phyloP scores from a whole-genome alignment of 2,797 vertebrate species.

The Erpetoichthys calabaricus region DNA sequence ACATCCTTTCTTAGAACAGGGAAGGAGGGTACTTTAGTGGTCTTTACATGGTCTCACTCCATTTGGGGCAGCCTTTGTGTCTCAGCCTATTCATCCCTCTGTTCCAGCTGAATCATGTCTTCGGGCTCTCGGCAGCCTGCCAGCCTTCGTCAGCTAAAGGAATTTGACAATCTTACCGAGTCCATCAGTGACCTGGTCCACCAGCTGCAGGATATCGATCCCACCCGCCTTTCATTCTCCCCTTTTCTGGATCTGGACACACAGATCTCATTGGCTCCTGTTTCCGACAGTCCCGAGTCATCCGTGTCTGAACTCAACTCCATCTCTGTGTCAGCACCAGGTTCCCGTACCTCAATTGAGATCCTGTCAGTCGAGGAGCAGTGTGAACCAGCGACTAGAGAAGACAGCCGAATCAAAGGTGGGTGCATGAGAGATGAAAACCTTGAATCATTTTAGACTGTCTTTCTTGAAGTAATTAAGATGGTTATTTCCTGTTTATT shows the following conservation, averaged over 20 bases:
- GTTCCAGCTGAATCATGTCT: constrained; percentile 42
- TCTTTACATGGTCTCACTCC: too few species aligned
- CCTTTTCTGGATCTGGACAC: constrained; percentile 61
- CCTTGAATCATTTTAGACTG: too few species aligned
- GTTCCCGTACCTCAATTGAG: constrained; percentile 45
- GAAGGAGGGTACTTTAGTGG: too few species aligned
- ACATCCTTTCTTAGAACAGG: neutral
- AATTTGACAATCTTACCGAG: constrained; percentile 56
- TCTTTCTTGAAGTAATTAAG: too few species aligned
- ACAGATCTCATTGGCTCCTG: constrained; percentile 54
- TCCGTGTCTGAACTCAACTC: constrained; percentile 57
- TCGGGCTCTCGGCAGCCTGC: constrained; percentile 37
- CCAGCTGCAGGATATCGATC: constrained; percentile 59
- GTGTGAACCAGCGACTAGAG: constrained; percentile 1
- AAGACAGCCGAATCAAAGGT: too few species aligned
- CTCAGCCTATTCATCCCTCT: constrained; percentile 7
- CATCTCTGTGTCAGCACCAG: constrained; percentile 40
- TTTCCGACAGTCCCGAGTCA: constrained; percentile 59
- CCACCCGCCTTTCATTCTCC: constrained; percentile 53
- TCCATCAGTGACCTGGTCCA: constrained; percentile 59
- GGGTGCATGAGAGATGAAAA: too few species aligned
- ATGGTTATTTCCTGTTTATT: too few species aligned
- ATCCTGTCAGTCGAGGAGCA: constrained; percentile 19
- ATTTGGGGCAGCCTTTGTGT: too few species aligned
- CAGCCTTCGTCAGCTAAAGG: constrained; percentile 37